Conservation (phyloP, 2,113 vertebrate genomes). For the Microtus ochrogaster region DNA sequence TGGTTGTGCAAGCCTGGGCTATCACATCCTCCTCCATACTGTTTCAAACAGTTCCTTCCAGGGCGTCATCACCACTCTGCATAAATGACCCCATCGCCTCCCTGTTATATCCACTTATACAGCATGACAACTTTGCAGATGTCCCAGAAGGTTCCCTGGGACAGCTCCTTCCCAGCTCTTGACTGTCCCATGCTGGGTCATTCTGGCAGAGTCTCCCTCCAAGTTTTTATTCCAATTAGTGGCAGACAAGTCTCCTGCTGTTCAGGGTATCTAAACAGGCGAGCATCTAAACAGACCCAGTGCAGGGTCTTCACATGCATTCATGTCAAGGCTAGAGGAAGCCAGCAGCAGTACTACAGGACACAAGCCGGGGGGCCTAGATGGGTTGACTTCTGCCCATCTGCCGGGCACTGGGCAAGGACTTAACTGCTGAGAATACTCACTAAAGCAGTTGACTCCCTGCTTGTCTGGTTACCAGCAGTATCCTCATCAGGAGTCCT, state of each 20-base stretch:
- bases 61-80: rapidly evolving
- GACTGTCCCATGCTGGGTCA: background rate
- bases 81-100: background rate
- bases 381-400: background rate
- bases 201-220: background rate
- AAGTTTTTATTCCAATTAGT: background rate
- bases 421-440: background rate
- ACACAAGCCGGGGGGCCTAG: background rate
- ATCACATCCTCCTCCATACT: background rate
- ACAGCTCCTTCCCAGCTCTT: background rate
- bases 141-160: background rate
- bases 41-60: background rate
- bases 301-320: background rate
- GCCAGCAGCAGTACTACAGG: background rate
- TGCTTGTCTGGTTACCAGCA: background rate
- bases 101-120: background rate
- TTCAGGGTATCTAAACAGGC: background rate
- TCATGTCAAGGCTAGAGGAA: background rate
- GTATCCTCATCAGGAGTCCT: background rate
- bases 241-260: background rate
- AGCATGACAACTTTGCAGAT: background rate
- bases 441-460: background rate
- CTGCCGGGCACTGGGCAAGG: background rate
- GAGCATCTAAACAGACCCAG: background rate
- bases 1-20: no score